Base-by-base conservation (phyloP, 2,113 vertebrate genomes). In the Uropsilus gracilis region DNA sequence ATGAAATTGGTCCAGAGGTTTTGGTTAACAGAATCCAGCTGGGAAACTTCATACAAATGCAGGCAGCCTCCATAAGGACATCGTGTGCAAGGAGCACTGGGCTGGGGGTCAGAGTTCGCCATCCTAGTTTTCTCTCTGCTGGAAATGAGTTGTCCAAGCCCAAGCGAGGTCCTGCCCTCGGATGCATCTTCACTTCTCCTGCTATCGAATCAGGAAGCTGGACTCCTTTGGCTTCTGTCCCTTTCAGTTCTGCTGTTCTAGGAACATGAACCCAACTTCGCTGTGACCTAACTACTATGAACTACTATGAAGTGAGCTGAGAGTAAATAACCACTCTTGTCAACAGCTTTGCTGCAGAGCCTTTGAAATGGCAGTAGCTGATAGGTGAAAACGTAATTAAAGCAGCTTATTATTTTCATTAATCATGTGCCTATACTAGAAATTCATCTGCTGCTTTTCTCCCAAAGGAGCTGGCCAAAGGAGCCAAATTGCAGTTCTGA, bases 401-500 rank as follows among this genome's bases (percentile, higher is more conserved):
- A 86, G 39, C 17, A 69, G 85, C 11, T 91, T 86, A 90, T 96
- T 94, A 94, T 90, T 95, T 94, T 94, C 82, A 95, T 97, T 94
- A 95, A 92, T 92, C 82, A 86, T 80, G 44, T 71, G 55, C n/a
- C 30, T 78, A 78, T 53, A 57, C 72, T 87, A 89, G 57, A 95
- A 90, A 95, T 91, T 94, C 92, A 78, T 82, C 78, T 46, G n/a
- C 53, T 78, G 50, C 55, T 30, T 96, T 94, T 44, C 16, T 59
- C 87, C 78, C 32, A 1, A 82, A 82, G 55, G 53, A 90, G 63
- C 76, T 95, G 73, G 76, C 66, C 81, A 61, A 81, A 87, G 46
- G 28, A 92, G 34, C 44, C 57, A 26, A 89, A 14, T 8, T 94
- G 20, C 82, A 75, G 50, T 95, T 94, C 68, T 75, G 59, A 91